Percentiles rank a stretch among this genome's conserved stretches.
Conservation (phyloP, 2,113 vertebrate genomes). For the Pogonocichla stellata region DNA sequence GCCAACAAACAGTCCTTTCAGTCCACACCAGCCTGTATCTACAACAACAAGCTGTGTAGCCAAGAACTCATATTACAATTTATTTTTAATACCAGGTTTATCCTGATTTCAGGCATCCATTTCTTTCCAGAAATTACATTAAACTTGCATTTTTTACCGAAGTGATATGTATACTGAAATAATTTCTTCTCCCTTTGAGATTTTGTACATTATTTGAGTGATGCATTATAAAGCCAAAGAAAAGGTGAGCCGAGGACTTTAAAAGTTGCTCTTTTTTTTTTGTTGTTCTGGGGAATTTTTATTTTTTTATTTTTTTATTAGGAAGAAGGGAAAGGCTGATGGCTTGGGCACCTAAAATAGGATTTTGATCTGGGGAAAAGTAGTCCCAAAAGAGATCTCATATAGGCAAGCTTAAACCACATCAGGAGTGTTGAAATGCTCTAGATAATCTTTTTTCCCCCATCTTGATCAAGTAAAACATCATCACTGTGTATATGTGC, state of each 20-base stretch:
- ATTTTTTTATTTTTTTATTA: too few species aligned
- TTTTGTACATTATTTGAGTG: neutral
- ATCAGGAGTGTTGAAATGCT: neutral
- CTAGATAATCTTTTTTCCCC: neutral
- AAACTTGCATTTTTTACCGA: neutral
- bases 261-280: neutral
- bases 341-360: neutral
- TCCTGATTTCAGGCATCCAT: neutral
- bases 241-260: neutral
- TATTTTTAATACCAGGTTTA: neutral
- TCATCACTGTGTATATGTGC: neutral
- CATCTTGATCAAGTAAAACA: neutral
- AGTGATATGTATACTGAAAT: neutral
- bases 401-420: neutral
- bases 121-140: neutral
- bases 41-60: neutral
- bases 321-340: neutral
- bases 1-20: constrained; percentile 28
- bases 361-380: neutral
- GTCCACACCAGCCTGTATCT: neutral
- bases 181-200: neutral
- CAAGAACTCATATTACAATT: neutral
- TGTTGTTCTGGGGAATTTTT: too few species aligned
- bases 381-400: neutral
- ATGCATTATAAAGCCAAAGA: neutral